These are phyloP conservation scores for Craseonycteris thonglongyai DNA, from an alignment of 2,113 vertebrate species.

Conservation along the genomic window DNA sequence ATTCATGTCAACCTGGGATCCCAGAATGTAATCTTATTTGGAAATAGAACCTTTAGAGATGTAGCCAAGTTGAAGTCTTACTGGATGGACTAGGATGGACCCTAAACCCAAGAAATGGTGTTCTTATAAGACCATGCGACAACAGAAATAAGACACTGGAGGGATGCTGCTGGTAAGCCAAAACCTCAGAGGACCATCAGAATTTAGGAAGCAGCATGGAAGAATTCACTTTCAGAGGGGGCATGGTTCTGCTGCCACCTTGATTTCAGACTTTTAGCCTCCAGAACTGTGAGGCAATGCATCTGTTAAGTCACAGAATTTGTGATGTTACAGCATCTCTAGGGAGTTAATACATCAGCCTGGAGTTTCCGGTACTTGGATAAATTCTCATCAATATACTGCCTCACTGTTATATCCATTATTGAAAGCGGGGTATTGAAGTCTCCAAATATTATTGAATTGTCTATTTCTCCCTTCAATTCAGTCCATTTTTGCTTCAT, in stretches of 20 bases:
- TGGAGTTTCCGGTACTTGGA: not conserved
- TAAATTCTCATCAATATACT: not conserved
- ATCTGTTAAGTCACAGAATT: not conserved
- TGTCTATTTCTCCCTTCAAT: not conserved
- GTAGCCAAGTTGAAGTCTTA: not conserved
- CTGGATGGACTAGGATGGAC: not conserved
- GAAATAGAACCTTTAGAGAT: not conserved
- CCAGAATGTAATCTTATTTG: not conserved
- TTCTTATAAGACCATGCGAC: not conserved
- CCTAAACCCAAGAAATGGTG: not conserved
- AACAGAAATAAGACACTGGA: not conserved
- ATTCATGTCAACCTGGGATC: too few species aligned
- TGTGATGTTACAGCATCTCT: not conserved
- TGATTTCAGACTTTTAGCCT: not conserved
- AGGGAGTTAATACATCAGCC: not conserved
- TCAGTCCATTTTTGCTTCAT: not conserved
- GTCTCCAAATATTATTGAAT: not conserved
- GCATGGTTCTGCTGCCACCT: not conserved
- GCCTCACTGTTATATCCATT: not conserved
- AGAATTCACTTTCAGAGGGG: not conserved
- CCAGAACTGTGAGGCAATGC: not conserved
- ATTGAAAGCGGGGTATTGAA: not conserved
- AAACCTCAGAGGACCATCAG: not conserved
- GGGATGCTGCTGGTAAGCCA: not conserved
- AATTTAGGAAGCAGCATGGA: not conserved